A percentile compares a stretch with the other conserved stretches of the same genome.
Conservation (phyloP, 30 jellyfish, hydroid and myxozoan genomes). For the Hydra vulgaris region DNA sequence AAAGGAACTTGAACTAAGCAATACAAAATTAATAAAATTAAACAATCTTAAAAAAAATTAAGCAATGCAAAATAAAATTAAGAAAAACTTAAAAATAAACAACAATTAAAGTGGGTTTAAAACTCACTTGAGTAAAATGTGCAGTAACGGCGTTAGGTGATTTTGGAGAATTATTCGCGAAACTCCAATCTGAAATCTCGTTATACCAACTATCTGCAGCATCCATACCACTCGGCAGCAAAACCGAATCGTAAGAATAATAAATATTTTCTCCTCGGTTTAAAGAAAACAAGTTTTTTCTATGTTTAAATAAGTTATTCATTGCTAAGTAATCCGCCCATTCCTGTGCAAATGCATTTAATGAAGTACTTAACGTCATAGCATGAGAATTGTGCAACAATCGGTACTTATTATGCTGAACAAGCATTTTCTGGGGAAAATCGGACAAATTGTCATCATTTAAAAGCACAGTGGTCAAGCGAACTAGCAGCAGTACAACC, state of each 20-base stretch:
- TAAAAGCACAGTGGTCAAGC: too few relatives aligned
- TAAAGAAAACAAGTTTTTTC: neutral
- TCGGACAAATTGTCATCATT: too few relatives aligned
- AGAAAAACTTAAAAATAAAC: neutral
- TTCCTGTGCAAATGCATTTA: neutral
- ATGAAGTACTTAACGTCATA: neutral
- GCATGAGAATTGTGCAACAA: neutral
- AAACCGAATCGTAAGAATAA: neutral
- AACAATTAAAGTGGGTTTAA: neutral
- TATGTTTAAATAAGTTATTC: neutral
- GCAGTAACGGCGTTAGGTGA: neutral
- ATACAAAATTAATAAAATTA: too few relatives aligned
- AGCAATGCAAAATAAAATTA: neutral
- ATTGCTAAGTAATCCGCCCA: neutral
- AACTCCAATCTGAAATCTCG: neutral
- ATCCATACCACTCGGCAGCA: neutral
- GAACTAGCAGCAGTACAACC: too few relatives aligned
- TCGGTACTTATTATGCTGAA: neutral
- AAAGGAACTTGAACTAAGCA: too few relatives aligned
- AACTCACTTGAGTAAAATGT: neutral
- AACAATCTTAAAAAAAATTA: too few relatives aligned
- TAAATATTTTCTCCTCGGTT: neutral
- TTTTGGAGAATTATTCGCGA: neutral
- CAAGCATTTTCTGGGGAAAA: neutral
- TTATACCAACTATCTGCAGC: neutral